Evolutionary conservation across 1,140 invertebrate genomes (phyloP).

Genomic region (Penaeus vannamei): DNA sequence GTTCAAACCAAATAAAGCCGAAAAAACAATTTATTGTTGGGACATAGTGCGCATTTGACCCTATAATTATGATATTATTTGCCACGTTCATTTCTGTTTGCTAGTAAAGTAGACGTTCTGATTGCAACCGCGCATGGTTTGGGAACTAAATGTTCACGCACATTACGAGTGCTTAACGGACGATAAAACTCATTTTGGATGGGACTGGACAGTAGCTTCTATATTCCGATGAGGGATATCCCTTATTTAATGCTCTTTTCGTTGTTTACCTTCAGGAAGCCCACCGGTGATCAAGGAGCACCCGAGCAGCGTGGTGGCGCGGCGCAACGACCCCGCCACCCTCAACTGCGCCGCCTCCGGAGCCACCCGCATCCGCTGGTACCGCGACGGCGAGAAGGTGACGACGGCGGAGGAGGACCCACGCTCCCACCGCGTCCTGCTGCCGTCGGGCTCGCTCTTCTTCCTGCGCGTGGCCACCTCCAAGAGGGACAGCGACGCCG

Average conservation of each 20-base stretch:
- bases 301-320: slow-evolving; percentile 40
- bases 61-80: too few species aligned
- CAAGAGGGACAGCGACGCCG: slow-evolving; percentile 51
- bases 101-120: too few species aligned
- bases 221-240: too few species aligned
- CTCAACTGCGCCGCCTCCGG: slow-evolving; percentile 55
- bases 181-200: too few species aligned
- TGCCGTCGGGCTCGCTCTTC: slow-evolving; percentile 51
- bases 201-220: too few species aligned
- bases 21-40: too few species aligned
- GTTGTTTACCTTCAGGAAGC: neutral
- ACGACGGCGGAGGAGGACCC: slow-evolving; percentile 20
- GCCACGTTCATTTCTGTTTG: too few species aligned
- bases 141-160: too few species aligned
- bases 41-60: too few species aligned
- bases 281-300: slow-evolving; percentile 56
- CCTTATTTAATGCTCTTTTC: neutral
- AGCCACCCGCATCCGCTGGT: slow-evolving; percentile 53
- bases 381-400: slow-evolving; percentile 52
- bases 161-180: too few species aligned
- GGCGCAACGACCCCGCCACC: slow-evolving; percentile 55
- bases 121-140: too few species aligned
- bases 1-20: too few species aligned
- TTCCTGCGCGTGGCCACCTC: slow-evolving; percentile 47
- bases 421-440: slow-evolving; percentile 44